phyloP scores from a whole-genome alignment of 2,113 vertebrate genomes.

The Dipodomys spectabilis region DNA sequence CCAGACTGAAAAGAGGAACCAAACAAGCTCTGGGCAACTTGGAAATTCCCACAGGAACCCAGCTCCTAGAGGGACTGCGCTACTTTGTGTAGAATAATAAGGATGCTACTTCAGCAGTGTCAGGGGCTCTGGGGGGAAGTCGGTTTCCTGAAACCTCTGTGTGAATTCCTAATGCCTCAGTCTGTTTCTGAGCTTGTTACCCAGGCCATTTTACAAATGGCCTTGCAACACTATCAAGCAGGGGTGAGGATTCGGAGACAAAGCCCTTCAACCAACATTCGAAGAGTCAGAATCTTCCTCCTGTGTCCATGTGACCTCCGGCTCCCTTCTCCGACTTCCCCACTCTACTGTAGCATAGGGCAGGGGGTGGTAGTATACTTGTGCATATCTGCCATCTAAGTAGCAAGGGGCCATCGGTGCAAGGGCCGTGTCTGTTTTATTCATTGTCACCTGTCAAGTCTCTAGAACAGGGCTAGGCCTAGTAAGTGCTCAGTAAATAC shows the following conservation, averaged over 20 bases:
- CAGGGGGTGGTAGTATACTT: too few relatives aligned
- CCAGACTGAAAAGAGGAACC: constrained; percentile 86
- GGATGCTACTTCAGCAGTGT: background rate
- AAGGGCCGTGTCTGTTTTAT: background rate
- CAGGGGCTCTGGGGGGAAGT: background rate
- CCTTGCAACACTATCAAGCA: too few relatives aligned
- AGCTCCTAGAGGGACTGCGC: constrained; percentile 21
- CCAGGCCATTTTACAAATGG: background rate
- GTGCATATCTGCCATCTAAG: too few relatives aligned
- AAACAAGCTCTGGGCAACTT: constrained; percentile 76
- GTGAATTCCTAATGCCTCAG: background rate
- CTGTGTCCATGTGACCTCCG: too few relatives aligned
- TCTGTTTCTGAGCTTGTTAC: background rate
- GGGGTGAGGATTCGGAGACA: background rate
- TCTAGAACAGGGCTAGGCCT: background rate
- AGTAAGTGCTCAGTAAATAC: background rate
- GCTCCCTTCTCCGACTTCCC: background rate
- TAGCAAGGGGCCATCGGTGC: background rate
- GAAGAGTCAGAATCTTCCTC: background rate
- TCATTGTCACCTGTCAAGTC: background rate
- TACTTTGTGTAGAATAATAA: background rate
- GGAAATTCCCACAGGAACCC: constrained; percentile 84
- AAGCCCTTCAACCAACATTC: background rate
- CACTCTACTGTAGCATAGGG: background rate
- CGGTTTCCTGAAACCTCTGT: background rate